Conservation (phyloP, 2,797 vertebrate genomes). For the Prionace glauca region DNA sequence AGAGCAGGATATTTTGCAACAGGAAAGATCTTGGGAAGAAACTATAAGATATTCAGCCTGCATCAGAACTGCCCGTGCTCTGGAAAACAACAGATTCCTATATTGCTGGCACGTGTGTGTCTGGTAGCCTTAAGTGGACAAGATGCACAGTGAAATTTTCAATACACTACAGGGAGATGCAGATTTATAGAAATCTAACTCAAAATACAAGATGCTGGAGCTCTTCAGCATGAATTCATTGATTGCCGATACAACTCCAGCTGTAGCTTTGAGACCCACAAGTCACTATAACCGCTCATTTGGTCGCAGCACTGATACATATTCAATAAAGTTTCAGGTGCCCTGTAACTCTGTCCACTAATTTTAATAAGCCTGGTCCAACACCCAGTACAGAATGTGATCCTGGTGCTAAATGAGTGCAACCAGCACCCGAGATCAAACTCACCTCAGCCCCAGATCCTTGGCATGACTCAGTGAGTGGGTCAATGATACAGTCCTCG, state of each 20-base stretch:
- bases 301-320: too few relatives aligned
- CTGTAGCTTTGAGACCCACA: not conserved
- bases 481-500: slow-evolving; percentile 71
- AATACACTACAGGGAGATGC: not conserved
- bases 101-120: too few relatives aligned
- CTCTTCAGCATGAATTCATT: not conserved
- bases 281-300: not conserved
- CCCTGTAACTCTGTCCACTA: slow-evolving; percentile 82
- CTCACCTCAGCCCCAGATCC: slow-evolving; percentile 79
- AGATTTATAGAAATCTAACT: not conserved
- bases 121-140: too few relatives aligned
- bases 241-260: not conserved
- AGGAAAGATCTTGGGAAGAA: too few relatives aligned
- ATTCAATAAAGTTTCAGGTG: slow-evolving; percentile 81
- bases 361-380: slow-evolving; percentile 77
- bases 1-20: not conserved
- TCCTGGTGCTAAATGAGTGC: slow-evolving; percentile 88
- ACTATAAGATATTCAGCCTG: too few relatives aligned
- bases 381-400: slow-evolving; percentile 86
- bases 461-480: slow-evolving; percentile 68
- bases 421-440: slow-evolving; percentile 88
- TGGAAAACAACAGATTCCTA: too few relatives aligned
- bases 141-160: too few relatives aligned
- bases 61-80: too few relatives aligned
- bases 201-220: not conserved